Evolutionary conservation across 2,797 vertebrate genomes (phyloP).

Genomic region (Cynopterus sphinx): DNA sequence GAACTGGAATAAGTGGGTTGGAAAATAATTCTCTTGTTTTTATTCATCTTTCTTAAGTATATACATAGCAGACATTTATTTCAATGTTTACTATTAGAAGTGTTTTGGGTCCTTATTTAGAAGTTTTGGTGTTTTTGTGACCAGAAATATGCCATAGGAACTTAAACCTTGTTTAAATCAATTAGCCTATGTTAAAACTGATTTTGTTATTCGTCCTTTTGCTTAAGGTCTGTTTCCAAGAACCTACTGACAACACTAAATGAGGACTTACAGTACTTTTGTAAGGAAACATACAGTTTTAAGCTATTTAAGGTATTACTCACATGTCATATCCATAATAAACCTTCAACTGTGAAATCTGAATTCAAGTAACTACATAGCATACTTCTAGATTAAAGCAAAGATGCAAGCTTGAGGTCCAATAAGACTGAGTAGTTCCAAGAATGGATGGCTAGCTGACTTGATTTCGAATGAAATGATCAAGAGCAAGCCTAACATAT

Average conservation of each 20-base stretch:
- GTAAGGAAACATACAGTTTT: conserved; percentile 36
- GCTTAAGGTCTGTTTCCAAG: neutral
- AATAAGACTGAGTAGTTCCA: neutral
- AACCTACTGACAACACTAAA: neutral
- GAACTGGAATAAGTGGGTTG: neutral
- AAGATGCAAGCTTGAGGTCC: neutral
- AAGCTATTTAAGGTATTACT: neutral
- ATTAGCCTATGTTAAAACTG: neutral
- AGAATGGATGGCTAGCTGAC: neutral
- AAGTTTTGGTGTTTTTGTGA: neutral
- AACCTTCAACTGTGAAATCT: conserved; percentile 1
- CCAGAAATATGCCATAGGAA: neutral
- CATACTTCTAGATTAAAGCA: conserved; percentile 15
- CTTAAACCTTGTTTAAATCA: neutral
- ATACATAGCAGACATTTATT: neutral
- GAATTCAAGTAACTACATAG: neutral
- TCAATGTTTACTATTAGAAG: neutral
- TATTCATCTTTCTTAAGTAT: neutral
- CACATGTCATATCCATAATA: neutral
- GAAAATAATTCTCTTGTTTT: neutral
- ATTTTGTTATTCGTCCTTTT: neutral
- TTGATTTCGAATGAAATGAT: neutral
- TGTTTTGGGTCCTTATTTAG: neutral
- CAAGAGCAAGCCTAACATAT: conserved; percentile 1
- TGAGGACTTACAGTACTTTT: neutral